These are phyloP conservation scores for Exocentrus adspersus DNA, from an alignment of 2,888 invertebrate species.

Conservation along the genomic window DNA sequence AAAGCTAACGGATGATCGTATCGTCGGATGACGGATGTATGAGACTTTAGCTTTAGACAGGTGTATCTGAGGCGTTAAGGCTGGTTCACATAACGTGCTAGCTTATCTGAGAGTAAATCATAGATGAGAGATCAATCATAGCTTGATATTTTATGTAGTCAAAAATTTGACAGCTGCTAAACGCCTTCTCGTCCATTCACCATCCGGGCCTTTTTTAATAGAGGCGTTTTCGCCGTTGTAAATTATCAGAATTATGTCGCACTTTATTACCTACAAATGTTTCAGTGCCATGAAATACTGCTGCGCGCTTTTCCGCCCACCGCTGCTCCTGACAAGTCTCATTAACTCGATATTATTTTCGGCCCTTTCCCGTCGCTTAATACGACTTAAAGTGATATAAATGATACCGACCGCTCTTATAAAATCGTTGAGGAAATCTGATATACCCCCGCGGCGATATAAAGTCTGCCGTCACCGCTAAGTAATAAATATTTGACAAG, in stretches of 20 bases:
- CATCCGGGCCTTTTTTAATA: neutral
- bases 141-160: too few relatives aligned
- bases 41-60: too few relatives aligned
- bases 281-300: neutral
- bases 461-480: neutral
- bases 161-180: neutral
- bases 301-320: neutral
- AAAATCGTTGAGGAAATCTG: neutral
- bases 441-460: neutral
- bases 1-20: too few relatives aligned
- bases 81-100: too few relatives aligned
- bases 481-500: neutral
- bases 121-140: too few relatives aligned
- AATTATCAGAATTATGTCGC: neutral
- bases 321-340: constrained; percentile 8
- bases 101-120: too few relatives aligned
- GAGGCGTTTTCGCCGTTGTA: neutral
- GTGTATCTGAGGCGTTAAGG: too few relatives aligned
- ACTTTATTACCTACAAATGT: neutral
- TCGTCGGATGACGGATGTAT: too few relatives aligned
- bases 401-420: neutral
- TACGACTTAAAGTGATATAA: constrained; percentile 6
- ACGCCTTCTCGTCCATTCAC: neutral
- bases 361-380: neutral
- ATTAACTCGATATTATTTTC: constrained; percentile 14